Conservation (phyloP, 1,140 invertebrate genomes). For the Drosophila pseudoananassae region DNA sequence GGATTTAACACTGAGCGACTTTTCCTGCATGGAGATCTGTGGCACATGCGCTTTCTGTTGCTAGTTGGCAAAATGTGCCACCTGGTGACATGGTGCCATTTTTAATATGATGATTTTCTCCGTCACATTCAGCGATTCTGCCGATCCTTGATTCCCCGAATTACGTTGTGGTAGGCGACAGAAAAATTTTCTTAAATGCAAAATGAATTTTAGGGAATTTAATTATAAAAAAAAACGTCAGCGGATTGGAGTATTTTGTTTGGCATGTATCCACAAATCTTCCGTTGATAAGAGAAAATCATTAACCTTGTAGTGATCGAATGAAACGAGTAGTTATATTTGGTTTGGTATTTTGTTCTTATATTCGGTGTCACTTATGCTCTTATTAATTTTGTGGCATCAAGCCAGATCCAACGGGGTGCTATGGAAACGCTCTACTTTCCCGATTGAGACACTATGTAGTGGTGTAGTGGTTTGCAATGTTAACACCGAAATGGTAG, state of each 20-base stretch:
- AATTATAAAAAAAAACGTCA: conserved; percentile 15
- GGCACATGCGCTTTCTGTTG: conserved; percentile 23
- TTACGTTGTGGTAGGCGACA: background rate
- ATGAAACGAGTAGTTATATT: too few relatives aligned
- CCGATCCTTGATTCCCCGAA: conserved; percentile 3
- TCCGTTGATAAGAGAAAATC: too few relatives aligned
- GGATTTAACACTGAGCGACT: conserved; percentile 15
- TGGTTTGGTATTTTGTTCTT: too few relatives aligned
- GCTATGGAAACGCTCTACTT: too few relatives aligned
- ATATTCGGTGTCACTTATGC: too few relatives aligned
- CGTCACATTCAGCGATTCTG: conserved; percentile 14
- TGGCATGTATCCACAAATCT: too few relatives aligned
- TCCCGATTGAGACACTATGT: too few relatives aligned
- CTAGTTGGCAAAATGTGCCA: conserved; percentile 6
- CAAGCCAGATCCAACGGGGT: too few relatives aligned
- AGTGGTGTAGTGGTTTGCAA: too few relatives aligned
- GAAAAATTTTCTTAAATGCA: conserved; percentile 25
- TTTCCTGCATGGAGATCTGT: conserved; percentile 32
- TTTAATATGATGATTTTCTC: background rate
- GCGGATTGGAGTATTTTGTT: conserved; percentile 18
- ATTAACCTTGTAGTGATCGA: too few relatives aligned
- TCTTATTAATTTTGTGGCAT: too few relatives aligned
- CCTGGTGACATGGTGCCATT: background rate
- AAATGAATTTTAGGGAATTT: conserved; percentile 19
- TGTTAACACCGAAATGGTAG: too few relatives aligned